These are phyloP conservation scores for Serranus cabrilla DNA, from an alignment of 2,797 vertebrate species.

Conservation along the genomic window DNA sequence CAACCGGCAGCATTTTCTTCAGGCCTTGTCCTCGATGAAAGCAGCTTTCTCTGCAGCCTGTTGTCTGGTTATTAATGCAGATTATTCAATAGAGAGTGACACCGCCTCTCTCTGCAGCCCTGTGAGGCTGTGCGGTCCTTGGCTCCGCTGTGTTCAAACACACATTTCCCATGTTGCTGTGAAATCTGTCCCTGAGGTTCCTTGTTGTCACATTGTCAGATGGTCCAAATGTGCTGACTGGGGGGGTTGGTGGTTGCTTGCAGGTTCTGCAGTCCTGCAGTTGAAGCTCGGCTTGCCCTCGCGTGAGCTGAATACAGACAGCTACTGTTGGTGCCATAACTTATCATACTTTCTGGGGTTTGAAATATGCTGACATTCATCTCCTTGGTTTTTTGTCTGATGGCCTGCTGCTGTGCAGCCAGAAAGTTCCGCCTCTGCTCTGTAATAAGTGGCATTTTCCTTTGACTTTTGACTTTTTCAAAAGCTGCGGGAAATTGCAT, in stretches of 20 bases:
- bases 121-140: constrained; percentile 21
- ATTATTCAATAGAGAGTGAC: constrained; percentile 60
- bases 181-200: constrained; percentile 55
- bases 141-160: constrained; percentile 29
- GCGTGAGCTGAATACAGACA: constrained; percentile 51
- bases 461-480: constrained; percentile 32
- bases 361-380: constrained; percentile 52
- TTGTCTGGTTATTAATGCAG: constrained; percentile 50
- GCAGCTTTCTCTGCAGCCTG: constrained; percentile 39
- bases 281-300: constrained; percentile 23
- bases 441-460: constrained; percentile 54
- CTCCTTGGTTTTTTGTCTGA: constrained; percentile 39
- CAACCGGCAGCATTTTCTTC: constrained; percentile 39
- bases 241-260: constrained; percentile 14
- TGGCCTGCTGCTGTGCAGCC: constrained; percentile 43
- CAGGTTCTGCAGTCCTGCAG: constrained; percentile 37
- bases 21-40: constrained; percentile 22
- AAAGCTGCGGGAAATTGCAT: constrained; percentile 64
- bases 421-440: constrained; percentile 40
- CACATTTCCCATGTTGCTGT: constrained; percentile 28
- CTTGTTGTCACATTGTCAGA: constrained; percentile 60
- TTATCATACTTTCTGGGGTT: constrained; percentile 29
- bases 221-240: constrained; percentile 57
- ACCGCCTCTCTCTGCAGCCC: constrained; percentile 24
- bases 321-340: constrained; percentile 15